Base-by-base conservation (phyloP, 2,113 vertebrate species). In the Ranitomeya imitator region DNA sequence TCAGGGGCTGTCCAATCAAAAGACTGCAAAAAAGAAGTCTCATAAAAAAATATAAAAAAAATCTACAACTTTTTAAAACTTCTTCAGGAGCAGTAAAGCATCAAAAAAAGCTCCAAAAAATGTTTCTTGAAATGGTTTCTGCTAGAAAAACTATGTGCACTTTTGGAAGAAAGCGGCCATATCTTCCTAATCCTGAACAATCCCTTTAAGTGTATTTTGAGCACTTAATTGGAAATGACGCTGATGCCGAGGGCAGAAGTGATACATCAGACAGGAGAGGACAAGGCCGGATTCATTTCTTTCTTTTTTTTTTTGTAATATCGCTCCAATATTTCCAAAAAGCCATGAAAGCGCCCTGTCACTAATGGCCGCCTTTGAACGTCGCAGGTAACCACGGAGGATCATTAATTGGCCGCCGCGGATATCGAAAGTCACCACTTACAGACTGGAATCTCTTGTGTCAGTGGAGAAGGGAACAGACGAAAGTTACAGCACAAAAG, bases 361-460 rank as follows among this genome's bases (percentile, higher is more conserved):
- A 67, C 63, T 83, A 21, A 52, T 52, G 52, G 18, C 81, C n/a
- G 81, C 59, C 81, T 67, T 83, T 61, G 60, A 63, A 83, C 11
- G 37, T 52, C 19, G 19, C 82, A n/a, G 21, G 12, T 84, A 19
- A 84, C 82, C 82, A 71, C 82, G 55, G 13, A 15, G 45, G 82
- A 26, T 21, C 65, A 26, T 15, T 69, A 84, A 71, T 84, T 55
- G 82, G 63, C 81, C 10, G 61, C 8, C 14, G 61, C 45, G 81
- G 81, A 52, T 69, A 21, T n/a, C 12, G 13, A 45, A 9, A 23
- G 82, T 71, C 63, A n/a, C 45, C 45, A 13, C 45, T 7, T 23
- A 71, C 45, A 84, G 63, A 84, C 82, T 71, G 82, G 31, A 23
- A 67, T 8, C 21, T 67, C 81, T 67, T 83, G 81, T 83, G 63